Conservation (phyloP, 2,888 invertebrate genomes). For the Cataglyphis cursor region DNA sequence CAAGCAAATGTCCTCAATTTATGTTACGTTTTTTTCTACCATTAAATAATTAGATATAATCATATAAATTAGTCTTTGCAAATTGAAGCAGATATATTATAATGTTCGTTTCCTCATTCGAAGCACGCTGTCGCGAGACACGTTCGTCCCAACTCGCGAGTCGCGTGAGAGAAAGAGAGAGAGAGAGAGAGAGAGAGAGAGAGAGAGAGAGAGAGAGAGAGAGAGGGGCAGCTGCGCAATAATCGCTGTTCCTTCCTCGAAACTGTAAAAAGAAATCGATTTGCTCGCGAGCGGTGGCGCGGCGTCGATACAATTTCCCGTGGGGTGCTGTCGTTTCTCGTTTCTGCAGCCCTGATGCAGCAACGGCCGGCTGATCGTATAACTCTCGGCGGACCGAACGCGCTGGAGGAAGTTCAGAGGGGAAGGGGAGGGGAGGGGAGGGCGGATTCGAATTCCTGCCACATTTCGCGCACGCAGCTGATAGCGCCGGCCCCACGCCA, state of each 20-base stretch:
- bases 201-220: too few species aligned
- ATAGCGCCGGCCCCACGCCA: conserved; percentile 61
- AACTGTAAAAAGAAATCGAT: conserved; percentile 68
- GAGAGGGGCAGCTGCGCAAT: background rate
- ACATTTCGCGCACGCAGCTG: conserved; percentile 61
- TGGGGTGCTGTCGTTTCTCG: conserved; percentile 70
- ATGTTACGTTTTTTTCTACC: background rate
- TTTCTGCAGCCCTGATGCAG: conserved; percentile 65
- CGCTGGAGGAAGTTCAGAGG: conserved; percentile 22
- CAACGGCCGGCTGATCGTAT: conserved; percentile 59
- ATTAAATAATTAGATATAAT: background rate
- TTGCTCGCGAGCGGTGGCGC: conserved; percentile 62
- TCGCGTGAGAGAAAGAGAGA: background rate
- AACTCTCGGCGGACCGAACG: conserved; percentile 31
- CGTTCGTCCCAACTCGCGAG: background rate
- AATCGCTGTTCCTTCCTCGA: conserved; percentile 19
- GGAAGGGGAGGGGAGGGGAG: background rate
- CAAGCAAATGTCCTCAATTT: background rate
- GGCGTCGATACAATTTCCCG: conserved; percentile 74
- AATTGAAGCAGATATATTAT: too few species aligned
- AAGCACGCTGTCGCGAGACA: background rate
- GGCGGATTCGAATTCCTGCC: conserved; percentile 56
- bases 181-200: too few species aligned
- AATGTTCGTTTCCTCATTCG: background rate
- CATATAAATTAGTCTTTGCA: background rate